These are phyloP conservation scores for Monochamus alternatus DNA, from an alignment of 2,888 invertebrate species.

Conservation along the genomic window DNA sequence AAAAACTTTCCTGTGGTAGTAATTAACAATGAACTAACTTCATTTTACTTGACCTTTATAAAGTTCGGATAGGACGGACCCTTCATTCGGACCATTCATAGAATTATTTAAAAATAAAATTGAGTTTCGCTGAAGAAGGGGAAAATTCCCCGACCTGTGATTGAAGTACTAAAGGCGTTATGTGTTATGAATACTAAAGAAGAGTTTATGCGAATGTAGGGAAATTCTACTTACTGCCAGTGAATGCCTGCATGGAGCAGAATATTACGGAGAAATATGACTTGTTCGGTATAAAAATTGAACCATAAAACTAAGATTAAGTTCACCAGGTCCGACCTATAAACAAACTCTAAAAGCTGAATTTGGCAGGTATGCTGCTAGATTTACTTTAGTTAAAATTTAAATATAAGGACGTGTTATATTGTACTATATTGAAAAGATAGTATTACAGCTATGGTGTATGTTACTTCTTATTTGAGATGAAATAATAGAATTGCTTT, in stretches of 20 bases:
- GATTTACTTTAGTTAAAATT: neutral
- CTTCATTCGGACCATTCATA: neutral
- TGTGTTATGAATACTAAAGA: conserved; percentile 42
- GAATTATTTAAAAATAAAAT: conserved; percentile 18
- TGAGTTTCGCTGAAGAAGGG: conserved; percentile 23
- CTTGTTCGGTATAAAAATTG: conserved; percentile 30
- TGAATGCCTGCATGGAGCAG: conserved; percentile 24
- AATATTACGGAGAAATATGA: conserved; percentile 27
- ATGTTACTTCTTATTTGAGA: too few species aligned
- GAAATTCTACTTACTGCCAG: conserved; percentile 23
- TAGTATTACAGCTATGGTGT: too few species aligned
- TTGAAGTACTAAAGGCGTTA: conserved; percentile 41
- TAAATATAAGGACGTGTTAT: too few species aligned
- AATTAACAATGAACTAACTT: too few species aligned
- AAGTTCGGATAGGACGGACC: too few species aligned
- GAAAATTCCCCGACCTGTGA: conserved; percentile 38
- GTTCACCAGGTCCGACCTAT: conserved; percentile 15
- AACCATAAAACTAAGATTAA: conserved; percentile 29
- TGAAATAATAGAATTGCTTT: too few species aligned
- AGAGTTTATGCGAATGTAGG: conserved; percentile 35
- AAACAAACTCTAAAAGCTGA: conserved; percentile 7
- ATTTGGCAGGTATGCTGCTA: neutral
- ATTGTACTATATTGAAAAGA: too few species aligned
- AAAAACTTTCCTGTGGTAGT: too few species aligned
- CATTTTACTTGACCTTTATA: too few species aligned